phyloP scores from a whole-genome alignment of 1,140 invertebrate species.

The Zaprionus gabonicus region DNA sequence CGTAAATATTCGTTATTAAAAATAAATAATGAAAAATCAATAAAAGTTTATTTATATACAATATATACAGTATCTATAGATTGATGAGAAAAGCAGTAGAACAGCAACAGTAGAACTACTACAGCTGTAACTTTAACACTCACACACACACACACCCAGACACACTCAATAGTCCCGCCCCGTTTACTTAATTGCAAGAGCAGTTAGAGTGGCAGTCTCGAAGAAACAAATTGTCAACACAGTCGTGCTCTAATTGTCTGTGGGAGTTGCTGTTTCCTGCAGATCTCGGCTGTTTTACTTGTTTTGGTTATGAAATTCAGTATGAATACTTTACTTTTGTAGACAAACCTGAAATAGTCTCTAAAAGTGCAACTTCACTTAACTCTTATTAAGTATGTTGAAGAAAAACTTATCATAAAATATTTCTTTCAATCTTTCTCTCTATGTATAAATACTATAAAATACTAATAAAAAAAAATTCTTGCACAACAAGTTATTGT shows the following conservation, averaged over 20 bases:
- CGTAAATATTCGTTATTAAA: conserved; percentile 30
- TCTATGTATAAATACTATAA: no score
- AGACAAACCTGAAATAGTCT: not conserved
- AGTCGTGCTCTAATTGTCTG: not conserved
- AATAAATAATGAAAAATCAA: conserved; percentile 42
- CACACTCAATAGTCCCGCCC: not conserved
- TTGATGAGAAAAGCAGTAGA: not conserved
- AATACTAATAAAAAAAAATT: no score
- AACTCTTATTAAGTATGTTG: no score
- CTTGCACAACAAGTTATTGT: no score
- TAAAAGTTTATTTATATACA: conserved; percentile 36
- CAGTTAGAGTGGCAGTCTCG: not conserved
- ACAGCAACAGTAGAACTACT: not conserved
- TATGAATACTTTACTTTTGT: not conserved
- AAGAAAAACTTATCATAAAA: no score
- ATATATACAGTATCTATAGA: not conserved
- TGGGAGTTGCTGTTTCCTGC: not conserved
- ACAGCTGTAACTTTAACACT: not conserved
- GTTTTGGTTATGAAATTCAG: not conserved
- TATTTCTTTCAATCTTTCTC: no score
- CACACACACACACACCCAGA: not conserved
- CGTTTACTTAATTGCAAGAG: not conserved
- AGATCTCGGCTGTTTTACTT: not conserved
- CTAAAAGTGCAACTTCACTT: no score
- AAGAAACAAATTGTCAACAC: not conserved